Evolutionary conservation across 1,140 invertebrate species (phyloP).

Genomic region (Bombus pyrosoma): DNA sequence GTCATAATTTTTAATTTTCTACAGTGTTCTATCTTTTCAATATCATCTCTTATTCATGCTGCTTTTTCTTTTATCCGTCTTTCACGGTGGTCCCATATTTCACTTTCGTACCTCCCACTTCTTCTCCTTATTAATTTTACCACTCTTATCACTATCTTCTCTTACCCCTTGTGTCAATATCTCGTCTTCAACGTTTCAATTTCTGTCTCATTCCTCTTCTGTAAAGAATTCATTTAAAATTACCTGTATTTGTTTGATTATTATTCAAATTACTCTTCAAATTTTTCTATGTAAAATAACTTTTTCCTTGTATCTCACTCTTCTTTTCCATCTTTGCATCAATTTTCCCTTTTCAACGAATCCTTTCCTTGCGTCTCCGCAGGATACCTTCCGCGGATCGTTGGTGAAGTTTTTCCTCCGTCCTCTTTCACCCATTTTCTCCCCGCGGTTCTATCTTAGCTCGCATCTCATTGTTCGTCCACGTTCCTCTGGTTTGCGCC

Average conservation of each 20-base stretch:
- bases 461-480: conserved; percentile 39
- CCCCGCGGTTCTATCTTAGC: conserved; percentile 24
- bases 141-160: conserved; percentile 4
- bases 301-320: too few relatives aligned
- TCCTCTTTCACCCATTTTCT: neutral
- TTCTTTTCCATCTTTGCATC: too few relatives aligned
- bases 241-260: neutral
- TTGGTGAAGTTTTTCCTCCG: neutral
- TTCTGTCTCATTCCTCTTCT: too few relatives aligned
- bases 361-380: neutral
- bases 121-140: neutral
- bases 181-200: neutral
- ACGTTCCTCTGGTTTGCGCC: conserved; percentile 12
- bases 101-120: neutral
- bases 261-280: neutral
- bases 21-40: neutral
- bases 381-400: neutral
- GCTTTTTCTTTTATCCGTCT: neutral
- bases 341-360: neutral
- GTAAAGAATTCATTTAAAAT: neutral
- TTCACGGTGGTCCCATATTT: conserved; percentile 16
- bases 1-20: neutral
- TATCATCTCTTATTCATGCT: neutral
- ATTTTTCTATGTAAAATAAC: too few relatives aligned
- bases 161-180: neutral